Evolutionary conservation across 2,888 invertebrate species (phyloP), one percentile per base, ranked within the genome.

Genomic region (Carpatolechia fugitivella): DNA sequence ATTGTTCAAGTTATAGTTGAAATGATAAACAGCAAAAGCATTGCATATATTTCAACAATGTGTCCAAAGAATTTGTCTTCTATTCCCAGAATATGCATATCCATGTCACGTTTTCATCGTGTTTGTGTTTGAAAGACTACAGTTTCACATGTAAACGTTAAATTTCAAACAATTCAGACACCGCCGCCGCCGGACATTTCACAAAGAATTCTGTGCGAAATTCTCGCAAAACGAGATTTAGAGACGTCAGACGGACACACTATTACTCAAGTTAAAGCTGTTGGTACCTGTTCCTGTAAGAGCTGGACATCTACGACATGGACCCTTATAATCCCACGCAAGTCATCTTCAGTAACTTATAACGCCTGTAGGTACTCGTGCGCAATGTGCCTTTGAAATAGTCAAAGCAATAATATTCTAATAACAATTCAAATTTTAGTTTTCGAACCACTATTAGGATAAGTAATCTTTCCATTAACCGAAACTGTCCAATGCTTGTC

Each of bases 191-290:
- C 44, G n/a, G 44, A 24, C 44, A 13, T 29, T 44, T 44, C 29
- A 44, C 29, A 29, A 44, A 44, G 44, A 29, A 44, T 44, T 44
- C 8, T 24, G 13, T 20, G 44, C 29, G 29, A 29, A 44, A 11
- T 44, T 44, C 29, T 6, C 24, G 29, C 29, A 44, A n/a, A 44
- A 13, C n/a, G 29, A 5, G n/a, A 44, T 44, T 44, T 20, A n/a
- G 29, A 13, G 13, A 44, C 29, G 24, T 44, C 13, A n/a, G 20
- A 13, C 44, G 16, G 16, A 44, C 13, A n/a, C 5, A 44, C 44
- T 20, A 44, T 44, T 44, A 44, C 44, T 44, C 44, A 44, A 44
- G 20, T 29, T 44, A n/a, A 44, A 24, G 29, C 44, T 13, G 13
- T n/a, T 44, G 44, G 24, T 24, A 44, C 44, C 13, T 44, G 24